A percentile compares a stretch with the other conserved stretches of the same genome.
Conservation (phyloP, 2,888 invertebrate genomes). For the Pandemis corylana region DNA sequence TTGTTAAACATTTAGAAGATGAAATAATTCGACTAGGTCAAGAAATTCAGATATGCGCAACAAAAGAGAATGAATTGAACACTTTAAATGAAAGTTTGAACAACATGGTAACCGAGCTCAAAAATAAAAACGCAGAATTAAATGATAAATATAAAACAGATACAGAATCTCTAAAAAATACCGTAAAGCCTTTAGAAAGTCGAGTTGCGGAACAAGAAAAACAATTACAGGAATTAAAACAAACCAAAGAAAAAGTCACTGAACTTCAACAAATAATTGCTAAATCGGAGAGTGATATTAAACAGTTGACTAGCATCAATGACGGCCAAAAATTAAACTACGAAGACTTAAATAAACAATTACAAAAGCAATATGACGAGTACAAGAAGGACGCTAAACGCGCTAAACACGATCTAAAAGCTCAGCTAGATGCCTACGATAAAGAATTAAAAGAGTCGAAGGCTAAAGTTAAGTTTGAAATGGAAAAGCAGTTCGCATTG, state of each 20-base stretch:
- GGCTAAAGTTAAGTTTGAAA: slow-evolving; percentile 69
- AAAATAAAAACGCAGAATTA: slow-evolving; percentile 67
- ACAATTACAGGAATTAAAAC: slow-evolving; percentile 65
- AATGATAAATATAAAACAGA: slow-evolving; percentile 68
- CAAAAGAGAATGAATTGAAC: slow-evolving; percentile 34
- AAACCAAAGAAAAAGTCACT: slow-evolving; percentile 69
- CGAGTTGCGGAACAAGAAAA: slow-evolving; percentile 67
- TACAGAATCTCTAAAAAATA: slow-evolving; percentile 70
- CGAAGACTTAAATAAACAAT: slow-evolving; percentile 77
- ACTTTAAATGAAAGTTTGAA: slow-evolving; percentile 31
- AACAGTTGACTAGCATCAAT: slow-evolving; percentile 75
- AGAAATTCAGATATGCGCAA: slow-evolving; percentile 26
- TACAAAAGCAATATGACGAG: slow-evolving; percentile 74
- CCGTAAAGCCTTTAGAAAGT: slow-evolving; percentile 64
- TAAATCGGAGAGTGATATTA: slow-evolving; percentile 78
- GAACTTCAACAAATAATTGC: slow-evolving; percentile 72
- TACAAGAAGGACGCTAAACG: slow-evolving; percentile 78
- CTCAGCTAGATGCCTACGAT: slow-evolving; percentile 84
- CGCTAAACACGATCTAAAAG: slow-evolving; percentile 80
- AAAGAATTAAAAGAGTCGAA: slow-evolving; percentile 71
- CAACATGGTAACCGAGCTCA: slow-evolving; percentile 51
- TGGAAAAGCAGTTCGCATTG: slow-evolving; percentile 69
- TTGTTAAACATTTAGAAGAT: slow-evolving; percentile 61
- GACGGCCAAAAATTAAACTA: slow-evolving; percentile 80
- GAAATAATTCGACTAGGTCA: slow-evolving; percentile 53